These are phyloP conservation scores for Empidonax traillii DNA, from an alignment of 2,113 vertebrate genomes.

Conservation along the genomic window DNA sequence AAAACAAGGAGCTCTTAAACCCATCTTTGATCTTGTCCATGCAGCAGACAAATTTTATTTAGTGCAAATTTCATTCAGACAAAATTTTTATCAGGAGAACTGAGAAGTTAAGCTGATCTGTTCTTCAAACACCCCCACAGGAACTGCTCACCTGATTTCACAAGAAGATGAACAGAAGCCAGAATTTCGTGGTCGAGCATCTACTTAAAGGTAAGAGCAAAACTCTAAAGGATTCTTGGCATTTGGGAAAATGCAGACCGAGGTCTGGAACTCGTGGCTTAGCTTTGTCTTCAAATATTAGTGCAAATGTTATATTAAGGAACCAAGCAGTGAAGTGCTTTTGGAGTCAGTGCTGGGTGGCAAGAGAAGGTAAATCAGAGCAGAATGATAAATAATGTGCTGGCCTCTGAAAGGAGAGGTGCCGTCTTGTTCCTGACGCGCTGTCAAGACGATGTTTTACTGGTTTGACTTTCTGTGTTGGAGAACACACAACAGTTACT, in stretches of 20 bases:
- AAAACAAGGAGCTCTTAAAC: neutral
- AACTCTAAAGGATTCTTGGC: neutral
- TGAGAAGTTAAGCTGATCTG: neutral
- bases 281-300: neutral
- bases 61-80: neutral
- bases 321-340: neutral
- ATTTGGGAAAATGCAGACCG: neutral
- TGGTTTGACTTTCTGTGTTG: slow-evolving; percentile 71
- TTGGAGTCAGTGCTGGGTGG: neutral
- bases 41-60: neutral
- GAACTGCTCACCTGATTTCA: neutral
- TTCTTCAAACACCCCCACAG: neutral
- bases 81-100: neutral
- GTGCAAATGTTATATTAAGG: neutral
- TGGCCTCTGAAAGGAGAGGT: slow-evolving; percentile 64
- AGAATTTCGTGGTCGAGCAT: neutral
- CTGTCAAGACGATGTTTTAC: slow-evolving; percentile 73
- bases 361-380: slow-evolving; percentile 27
- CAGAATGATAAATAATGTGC: slow-evolving; percentile 63
- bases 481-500: slow-evolving; percentile 69
- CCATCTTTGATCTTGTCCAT: neutral
- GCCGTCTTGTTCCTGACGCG: slow-evolving; percentile 66
- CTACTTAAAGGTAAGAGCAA: neutral
- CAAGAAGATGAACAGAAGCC: neutral
- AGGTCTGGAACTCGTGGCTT: neutral